These are phyloP conservation scores for Megaptera novaeangliae DNA, from an alignment of 2,113 vertebrate genomes.

Conservation along the genomic window DNA sequence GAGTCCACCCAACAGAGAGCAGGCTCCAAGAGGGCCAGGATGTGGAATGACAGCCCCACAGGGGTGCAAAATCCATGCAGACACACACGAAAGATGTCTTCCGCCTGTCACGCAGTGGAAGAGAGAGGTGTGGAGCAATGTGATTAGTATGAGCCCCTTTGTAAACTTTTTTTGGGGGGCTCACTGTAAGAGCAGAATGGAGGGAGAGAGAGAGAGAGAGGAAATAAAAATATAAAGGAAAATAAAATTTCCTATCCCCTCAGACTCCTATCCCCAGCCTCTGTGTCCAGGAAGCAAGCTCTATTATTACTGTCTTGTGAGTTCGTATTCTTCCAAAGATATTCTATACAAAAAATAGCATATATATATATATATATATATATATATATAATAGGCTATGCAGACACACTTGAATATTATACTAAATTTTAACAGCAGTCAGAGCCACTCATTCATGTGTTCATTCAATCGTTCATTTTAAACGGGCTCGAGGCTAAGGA, in stretches of 20 bases:
- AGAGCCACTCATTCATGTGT: neutral
- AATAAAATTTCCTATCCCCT: neutral
- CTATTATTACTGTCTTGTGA: neutral
- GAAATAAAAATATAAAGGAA: neutral
- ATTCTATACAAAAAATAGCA: neutral
- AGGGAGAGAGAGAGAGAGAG: neutral
- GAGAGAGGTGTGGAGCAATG: no score
- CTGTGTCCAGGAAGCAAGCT: neutral
- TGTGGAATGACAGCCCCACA: neutral
- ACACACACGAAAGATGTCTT: neutral
- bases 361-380: neutral
- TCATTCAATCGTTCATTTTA: neutral
- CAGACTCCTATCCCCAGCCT: neutral
- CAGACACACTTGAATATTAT: neutral
- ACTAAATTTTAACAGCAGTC: neutral
- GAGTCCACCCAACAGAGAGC: neutral
- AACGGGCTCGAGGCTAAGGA: neutral
- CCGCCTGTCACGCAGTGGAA: fast-evolving
- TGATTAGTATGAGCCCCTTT: neutral
- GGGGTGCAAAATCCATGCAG: neutral
- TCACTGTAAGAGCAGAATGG: neutral
- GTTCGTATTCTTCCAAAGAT: neutral
- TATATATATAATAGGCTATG: neutral
- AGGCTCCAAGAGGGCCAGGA: neutral
- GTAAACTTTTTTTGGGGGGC: neutral